Base-by-base conservation (phyloP, 2,888 invertebrate species). In the Eilema caniola region DNA sequence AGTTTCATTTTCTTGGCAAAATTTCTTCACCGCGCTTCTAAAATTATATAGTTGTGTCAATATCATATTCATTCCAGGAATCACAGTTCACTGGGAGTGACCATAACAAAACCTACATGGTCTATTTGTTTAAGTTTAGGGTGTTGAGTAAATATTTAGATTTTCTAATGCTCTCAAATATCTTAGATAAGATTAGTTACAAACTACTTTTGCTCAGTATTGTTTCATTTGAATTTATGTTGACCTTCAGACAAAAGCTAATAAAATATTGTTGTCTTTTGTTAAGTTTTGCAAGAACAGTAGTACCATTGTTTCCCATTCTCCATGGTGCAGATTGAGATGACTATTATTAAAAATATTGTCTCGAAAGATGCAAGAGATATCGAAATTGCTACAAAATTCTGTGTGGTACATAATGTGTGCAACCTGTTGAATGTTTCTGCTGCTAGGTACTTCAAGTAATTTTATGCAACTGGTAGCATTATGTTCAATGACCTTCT, bases 341-440 rank as follows among this genome's bases (percentile, higher is more conserved):
- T n/a, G n/a, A 10, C 53, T 53, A 53, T 47, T 41, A 41, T 41
- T 16, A 41, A 41, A 41, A 41, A 41, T 41, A 41, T 14, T 16
- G 41, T 53, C 53, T 53, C 53, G 10, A 8, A n/a, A 53, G 20
- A 53, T 53, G 53, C 53, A 53, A 53, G n/a, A n/a, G 10, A 10
- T 53, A 53, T 53, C n/a, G 16, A 47, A 47, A 47, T 47, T 0
- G 33, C 16, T 3, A 23, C 10, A 23, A 12, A 37, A 20, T 62
- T 62, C 37, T 20, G 24, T 16, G 37, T 24, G 16, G 16, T 16
- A 25, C 16, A 62, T 41, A 25, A 25, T 41, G 20, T 0, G 11
- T 62, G 4, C 37, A 25, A 62, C 62, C 62, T 62, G 24, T 41
- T 62, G 62, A 41, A 25, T 41, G 41, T 62, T n/a, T 41, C 10